Evolutionary conservation across 1,140 invertebrate genomes (phyloP).

Genomic region (Helicorthomorpha holstii): DNA sequence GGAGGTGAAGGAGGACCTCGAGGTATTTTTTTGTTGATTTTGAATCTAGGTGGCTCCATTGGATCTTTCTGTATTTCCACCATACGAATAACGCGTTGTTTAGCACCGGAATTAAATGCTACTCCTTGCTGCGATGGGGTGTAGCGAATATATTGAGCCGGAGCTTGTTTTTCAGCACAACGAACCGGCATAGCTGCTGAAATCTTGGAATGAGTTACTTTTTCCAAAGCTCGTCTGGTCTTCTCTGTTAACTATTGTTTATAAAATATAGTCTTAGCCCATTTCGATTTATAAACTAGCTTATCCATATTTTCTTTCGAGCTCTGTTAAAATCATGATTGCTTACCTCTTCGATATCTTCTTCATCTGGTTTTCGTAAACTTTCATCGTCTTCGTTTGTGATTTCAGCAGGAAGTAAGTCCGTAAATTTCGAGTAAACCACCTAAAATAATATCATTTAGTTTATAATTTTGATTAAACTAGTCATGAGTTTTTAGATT

Average conservation of each 20-base stretch:
- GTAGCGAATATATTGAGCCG: slow-evolving; percentile 92
- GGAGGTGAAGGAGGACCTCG: slow-evolving; percentile 94
- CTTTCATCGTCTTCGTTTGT: slow-evolving; percentile 69
- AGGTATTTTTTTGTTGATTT: slow-evolving; percentile 89
- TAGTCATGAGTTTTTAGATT: not conserved
- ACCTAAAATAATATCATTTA: slow-evolving; percentile 36
- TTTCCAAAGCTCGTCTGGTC: slow-evolving; percentile 64
- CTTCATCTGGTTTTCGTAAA: slow-evolving; percentile 66
- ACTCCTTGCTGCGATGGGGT: slow-evolving; percentile 93
- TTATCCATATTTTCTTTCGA: slow-evolving; percentile 68
- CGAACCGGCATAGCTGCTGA: slow-evolving; percentile 59
- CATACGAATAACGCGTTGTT: slow-evolving; percentile 93
- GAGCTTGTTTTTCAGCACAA: slow-evolving; percentile 71
- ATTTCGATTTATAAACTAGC: slow-evolving; percentile 64
- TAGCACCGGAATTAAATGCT: slow-evolving; percentile 89
- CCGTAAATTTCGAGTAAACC: slow-evolving; percentile 87
- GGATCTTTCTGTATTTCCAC: slow-evolving; percentile 93
- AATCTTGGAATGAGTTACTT: slow-evolving; percentile 72
- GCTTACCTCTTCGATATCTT: slow-evolving; percentile 60
- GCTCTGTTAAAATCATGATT: slow-evolving; percentile 45
- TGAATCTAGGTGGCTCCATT: slow-evolving; percentile 96
- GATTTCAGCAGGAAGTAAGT: slow-evolving; percentile 84
- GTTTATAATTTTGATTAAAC: not conserved
- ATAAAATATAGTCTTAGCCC: too few relatives aligned
- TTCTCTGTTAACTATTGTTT: slow-evolving; percentile 45